Conservation (phyloP, 92 coral and sea anemone species). For the Ricordea florida region DNA sequence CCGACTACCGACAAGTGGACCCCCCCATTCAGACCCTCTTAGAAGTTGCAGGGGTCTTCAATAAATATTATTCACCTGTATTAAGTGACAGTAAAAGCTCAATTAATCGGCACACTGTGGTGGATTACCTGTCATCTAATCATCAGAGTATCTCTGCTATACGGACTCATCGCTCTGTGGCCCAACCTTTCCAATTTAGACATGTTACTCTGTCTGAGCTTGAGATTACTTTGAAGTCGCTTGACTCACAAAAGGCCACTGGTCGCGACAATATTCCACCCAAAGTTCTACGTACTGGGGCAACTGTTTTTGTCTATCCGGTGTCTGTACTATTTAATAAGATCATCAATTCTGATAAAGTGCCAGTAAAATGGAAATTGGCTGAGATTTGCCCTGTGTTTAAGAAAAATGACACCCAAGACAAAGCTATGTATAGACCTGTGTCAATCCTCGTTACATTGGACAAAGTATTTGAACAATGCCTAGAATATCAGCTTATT, state of each 20-base stretch:
- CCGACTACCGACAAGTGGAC: too few species aligned
- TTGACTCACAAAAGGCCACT: conserved; percentile 15
- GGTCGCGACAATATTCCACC: conserved; percentile 25
- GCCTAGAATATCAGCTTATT: conserved; percentile 4
- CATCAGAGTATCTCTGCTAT: conserved; percentile 11
- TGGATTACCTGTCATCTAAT: background rate
- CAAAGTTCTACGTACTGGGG: conserved; percentile 14
- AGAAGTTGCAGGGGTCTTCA: too few species aligned
- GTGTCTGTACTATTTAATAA: background rate
- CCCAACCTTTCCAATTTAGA: background rate
- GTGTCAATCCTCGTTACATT: conserved; percentile 4
- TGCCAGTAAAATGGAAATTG: conserved; percentile 14
- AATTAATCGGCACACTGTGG: too few species aligned
- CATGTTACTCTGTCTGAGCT: background rate
- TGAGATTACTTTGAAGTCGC: conserved; percentile 3
- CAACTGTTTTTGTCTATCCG: background rate
- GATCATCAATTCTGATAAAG: conserved; percentile 1
- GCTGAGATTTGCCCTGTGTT: too few species aligned
- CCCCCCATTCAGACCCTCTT: too few species aligned
- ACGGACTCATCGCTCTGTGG: background rate
- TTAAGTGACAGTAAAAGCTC: too few species aligned
- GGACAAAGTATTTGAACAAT: conserved; percentile 19
- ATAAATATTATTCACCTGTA: too few species aligned
- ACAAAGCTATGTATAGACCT: conserved; percentile 19
- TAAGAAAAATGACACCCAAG: too few species aligned